Evolutionary conservation across 2,113 vertebrate genomes (phyloP), one percentile per base, ranked within the genome.

Genomic region (Pogona vitticeps): DNA sequence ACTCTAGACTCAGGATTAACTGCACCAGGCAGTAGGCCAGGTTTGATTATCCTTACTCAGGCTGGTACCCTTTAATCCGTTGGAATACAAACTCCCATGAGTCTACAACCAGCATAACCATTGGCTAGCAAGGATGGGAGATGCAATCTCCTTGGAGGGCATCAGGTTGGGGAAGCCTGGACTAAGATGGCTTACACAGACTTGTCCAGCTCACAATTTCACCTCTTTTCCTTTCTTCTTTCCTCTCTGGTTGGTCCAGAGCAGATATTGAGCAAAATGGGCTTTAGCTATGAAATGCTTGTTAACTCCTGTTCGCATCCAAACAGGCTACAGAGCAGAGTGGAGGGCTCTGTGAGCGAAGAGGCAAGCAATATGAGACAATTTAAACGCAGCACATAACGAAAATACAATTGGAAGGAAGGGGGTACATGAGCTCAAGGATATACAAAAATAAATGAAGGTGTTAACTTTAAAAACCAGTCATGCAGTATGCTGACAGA

Each of bases 401-500:
- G 65, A 86, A 89, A 91, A 89, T 88, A 71, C 82, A 65, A 91
- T 83, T 85, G 80, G 82, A 76, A 76, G 28, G 17, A 84, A 90
- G 88, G 85, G 26, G 61, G 79, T 61, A 90, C 56, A n/a, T 68
- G 87, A 31, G 36, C 61, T 82, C 87, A 81, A 86, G 71, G 82
- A 2, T 71, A 42, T 76, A 14, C 9, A 88, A 93, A 86, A 76
- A 82, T 82, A 59, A 86, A 86, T 80, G 83, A 88, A 93, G 89
- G 93, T 82, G 61, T 76, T 46, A 91, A 93, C 72, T 70, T 92
- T 92, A 90, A 84, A 86, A 94, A 93, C 90, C 81, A 0, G 75
- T 92, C 95, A 95, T 95, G 95, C 95, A 95, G 91, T 88, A 90
- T 31, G 86, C 83, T 65, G 76, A 76, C 87, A 94, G 78, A 88